These are phyloP conservation scores for Neogale vison DNA, from an alignment of 2,113 vertebrate species.

Conservation along the genomic window DNA sequence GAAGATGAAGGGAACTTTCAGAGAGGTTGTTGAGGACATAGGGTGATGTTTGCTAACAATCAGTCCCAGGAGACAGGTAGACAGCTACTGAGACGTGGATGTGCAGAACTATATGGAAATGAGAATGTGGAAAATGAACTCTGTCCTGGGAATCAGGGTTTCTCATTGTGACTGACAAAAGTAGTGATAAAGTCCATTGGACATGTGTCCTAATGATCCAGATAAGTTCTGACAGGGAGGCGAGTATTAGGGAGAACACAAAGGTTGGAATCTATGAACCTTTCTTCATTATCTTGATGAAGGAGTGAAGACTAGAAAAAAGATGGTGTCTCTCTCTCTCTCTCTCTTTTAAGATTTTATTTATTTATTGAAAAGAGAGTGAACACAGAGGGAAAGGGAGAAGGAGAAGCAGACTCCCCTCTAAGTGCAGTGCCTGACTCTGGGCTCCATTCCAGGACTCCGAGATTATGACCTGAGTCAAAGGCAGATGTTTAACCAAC, in stretches of 20 bases:
- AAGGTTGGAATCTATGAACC: background rate
- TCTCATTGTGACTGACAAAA: background rate
- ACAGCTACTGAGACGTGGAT: background rate
- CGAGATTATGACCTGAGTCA: background rate
- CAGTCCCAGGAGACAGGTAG: background rate
- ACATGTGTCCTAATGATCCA: background rate
- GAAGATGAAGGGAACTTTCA: background rate
- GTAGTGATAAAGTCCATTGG: background rate
- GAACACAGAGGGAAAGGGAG: background rate
- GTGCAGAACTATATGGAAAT: background rate
- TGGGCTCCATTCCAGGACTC: background rate
- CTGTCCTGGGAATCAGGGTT: background rate
- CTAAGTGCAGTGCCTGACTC: background rate
- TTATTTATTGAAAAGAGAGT: background rate
- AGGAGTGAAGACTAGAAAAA: background rate
- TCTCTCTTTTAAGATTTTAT: background rate
- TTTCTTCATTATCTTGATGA: background rate
- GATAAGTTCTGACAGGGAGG: background rate
- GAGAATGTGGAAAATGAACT: background rate
- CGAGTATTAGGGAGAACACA: background rate
- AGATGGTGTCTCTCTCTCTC: background rate
- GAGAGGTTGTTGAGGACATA: background rate
- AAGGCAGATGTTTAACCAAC: background rate
- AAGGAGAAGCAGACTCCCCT: background rate
- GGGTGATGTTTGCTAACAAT: background rate